Conservation (phyloP, 2,888 invertebrate genomes). For the Escarpia spicata region DNA sequence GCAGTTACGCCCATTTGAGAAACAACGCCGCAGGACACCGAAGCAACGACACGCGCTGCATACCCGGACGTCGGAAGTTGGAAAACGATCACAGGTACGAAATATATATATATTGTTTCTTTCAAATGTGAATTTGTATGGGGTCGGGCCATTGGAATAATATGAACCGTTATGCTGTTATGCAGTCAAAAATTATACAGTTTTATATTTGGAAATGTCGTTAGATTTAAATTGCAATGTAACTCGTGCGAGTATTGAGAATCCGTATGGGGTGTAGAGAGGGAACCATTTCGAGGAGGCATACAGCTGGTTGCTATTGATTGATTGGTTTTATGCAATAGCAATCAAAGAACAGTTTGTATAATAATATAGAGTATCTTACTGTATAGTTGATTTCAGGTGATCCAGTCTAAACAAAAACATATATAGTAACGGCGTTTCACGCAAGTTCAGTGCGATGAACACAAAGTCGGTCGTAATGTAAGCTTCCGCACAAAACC, state of each 20-base stretch:
- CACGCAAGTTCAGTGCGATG: no score
- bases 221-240: neutral
- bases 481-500: no score
- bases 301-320: neutral
- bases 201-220: neutral
- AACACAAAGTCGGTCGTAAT: no score
- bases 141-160: neutral
- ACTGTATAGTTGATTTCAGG: no score
- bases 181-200: neutral
- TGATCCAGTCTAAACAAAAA: no score
- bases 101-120: neutral
- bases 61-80: neutral
- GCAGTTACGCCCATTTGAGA: neutral
- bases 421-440: no score
- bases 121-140: neutral
- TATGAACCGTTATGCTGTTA: neutral
- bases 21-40: neutral
- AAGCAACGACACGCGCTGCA: neutral
- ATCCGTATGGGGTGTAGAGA: neutral
- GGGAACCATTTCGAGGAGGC: neutral
- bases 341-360: no score
- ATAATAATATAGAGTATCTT: no score
- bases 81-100: neutral
- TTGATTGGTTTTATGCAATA: neutral
- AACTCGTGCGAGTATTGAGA: neutral